A percentile compares a stretch with the other conserved stretches of the same genome.
Evolutionary conservation across 37 sponge, comb jelly and placozoan species (phyloP).

Genomic region (Diacarnus erythraeanus): DNA sequence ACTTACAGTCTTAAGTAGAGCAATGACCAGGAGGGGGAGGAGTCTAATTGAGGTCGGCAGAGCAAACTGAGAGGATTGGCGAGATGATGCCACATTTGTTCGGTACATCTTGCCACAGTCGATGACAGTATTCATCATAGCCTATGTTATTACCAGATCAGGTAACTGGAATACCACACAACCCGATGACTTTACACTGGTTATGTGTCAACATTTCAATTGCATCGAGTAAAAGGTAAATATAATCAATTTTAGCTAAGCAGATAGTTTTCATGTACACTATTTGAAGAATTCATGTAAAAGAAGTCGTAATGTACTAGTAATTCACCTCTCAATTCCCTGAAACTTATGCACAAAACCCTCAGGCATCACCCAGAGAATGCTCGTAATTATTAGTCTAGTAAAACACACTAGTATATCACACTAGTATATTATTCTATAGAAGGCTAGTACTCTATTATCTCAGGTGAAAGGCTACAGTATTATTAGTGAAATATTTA

Average conservation of each 20-base stretch:
- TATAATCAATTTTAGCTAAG: too few relatives aligned
- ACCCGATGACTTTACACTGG: too few relatives aligned
- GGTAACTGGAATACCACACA: neutral
- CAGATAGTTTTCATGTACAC: neutral
- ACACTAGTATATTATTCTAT: neutral
- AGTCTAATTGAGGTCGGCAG: conserved; percentile 80
- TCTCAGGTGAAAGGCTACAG: neutral
- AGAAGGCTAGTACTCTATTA: neutral
- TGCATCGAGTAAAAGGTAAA: too few relatives aligned
- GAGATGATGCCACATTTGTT: conserved; percentile 40
- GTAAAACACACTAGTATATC: neutral
- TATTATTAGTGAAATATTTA: neutral
- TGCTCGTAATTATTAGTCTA: too few relatives aligned
- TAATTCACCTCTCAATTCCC: too few relatives aligned
- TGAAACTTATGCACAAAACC: too few relatives aligned
- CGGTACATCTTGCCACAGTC: conserved; percentile 82
- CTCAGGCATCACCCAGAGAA: too few relatives aligned
- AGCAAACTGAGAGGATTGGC: conserved; percentile 45
- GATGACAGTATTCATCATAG: conserved; percentile 78
- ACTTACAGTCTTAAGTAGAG: conserved; percentile 76
- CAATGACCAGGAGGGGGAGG: conserved; percentile 71
- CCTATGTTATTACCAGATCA: conserved; percentile 30
- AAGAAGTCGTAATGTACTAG: too few relatives aligned
- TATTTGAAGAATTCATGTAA: too few relatives aligned
- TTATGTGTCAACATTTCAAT: too few relatives aligned